Conservation (phyloP, 2,888 invertebrate genomes). For the Pseudeuparius sepicola region DNA sequence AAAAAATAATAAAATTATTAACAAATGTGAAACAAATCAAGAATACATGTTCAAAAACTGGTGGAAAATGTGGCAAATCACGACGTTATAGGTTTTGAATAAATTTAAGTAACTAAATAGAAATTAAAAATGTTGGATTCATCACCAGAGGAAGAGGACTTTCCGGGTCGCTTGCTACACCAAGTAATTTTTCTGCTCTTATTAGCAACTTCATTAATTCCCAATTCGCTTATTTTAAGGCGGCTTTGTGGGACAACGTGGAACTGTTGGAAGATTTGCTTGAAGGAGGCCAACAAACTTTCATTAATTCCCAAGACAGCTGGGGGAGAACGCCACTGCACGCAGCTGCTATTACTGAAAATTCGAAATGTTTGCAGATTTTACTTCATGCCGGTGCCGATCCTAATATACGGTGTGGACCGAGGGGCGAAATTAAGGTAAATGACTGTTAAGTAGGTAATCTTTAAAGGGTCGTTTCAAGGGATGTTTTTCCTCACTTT, state of each 20-base stretch:
- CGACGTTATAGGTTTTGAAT: too few relatives aligned
- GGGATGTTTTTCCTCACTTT: slow-evolving; percentile 17
- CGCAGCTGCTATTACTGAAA: slow-evolving; percentile 71
- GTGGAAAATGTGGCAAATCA: too few relatives aligned
- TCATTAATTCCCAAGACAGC: slow-evolving; percentile 60
- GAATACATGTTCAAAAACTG: neutral
- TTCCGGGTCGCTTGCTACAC: slow-evolving; percentile 66
- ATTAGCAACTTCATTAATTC: neutral
- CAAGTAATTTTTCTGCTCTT: slow-evolving; percentile 43
- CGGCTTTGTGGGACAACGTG: slow-evolving; percentile 81
- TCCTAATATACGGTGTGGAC: slow-evolving; percentile 57
- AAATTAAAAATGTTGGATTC: slow-evolving; percentile 44
- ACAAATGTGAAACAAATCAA: slow-evolving; percentile 1
- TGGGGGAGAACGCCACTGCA: slow-evolving; percentile 71
- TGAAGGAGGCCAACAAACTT: slow-evolving; percentile 52
- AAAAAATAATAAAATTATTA: neutral
- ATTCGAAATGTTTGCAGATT: slow-evolving; percentile 63
- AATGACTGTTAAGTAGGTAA: too few relatives aligned
- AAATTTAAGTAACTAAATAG: neutral
- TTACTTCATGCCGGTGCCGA: slow-evolving; percentile 62
- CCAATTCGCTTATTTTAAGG: slow-evolving; percentile 40
- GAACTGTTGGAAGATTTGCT: slow-evolving; percentile 75
- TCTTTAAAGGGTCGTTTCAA: too few relatives aligned
- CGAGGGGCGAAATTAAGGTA: slow-evolving; percentile 58
- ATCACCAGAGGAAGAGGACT: slow-evolving; percentile 72